Percentiles rank a stretch among this genome's conserved stretches.
Evolutionary conservation across 2,888 invertebrate genomes (phyloP).

Genomic region (Agrotis exclamationis): DNA sequence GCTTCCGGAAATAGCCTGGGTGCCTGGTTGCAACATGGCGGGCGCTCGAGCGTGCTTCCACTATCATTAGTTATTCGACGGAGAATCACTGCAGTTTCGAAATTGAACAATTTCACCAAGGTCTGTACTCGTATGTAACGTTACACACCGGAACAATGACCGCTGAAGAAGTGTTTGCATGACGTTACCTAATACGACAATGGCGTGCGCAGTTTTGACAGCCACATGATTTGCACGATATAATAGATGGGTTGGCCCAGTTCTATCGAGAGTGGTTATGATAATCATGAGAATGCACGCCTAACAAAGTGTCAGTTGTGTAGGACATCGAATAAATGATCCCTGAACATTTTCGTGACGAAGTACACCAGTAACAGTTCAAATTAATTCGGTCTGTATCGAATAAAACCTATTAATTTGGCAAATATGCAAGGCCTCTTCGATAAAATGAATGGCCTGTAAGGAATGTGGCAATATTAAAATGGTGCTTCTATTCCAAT

Average conservation of each 20-base stretch:
- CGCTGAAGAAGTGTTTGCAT: slow-evolving; percentile 50
- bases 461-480: slow-evolving; percentile 47
- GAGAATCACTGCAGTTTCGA: slow-evolving; percentile 72
- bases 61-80: slow-evolving; percentile 74
- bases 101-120: slow-evolving; percentile 75
- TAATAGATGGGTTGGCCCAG: slow-evolving; percentile 62
- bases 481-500: slow-evolving; percentile 33
- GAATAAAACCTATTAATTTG: not conserved
- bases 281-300: slow-evolving; percentile 60
- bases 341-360: slow-evolving; percentile 22
- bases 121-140: slow-evolving; percentile 60
- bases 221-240: slow-evolving; percentile 58
- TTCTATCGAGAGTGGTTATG: slow-evolving; percentile 50
- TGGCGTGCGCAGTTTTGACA: slow-evolving; percentile 64
- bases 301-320: slow-evolving; percentile 34
- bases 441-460: slow-evolving; percentile 15
- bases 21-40: slow-evolving; percentile 74
- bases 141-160: slow-evolving; percentile 52
- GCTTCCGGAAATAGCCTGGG: slow-evolving; percentile 80
- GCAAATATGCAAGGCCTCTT: not conserved
- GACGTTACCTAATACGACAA: slow-evolving; percentile 63
- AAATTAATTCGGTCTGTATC: not conserved
- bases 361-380: not conserved
- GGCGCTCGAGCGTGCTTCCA: slow-evolving; percentile 84
- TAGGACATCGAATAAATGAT: slow-evolving; percentile 32